phyloP scores from a whole-genome alignment of 2,113 vertebrate species.

The Cettia cetti region DNA sequence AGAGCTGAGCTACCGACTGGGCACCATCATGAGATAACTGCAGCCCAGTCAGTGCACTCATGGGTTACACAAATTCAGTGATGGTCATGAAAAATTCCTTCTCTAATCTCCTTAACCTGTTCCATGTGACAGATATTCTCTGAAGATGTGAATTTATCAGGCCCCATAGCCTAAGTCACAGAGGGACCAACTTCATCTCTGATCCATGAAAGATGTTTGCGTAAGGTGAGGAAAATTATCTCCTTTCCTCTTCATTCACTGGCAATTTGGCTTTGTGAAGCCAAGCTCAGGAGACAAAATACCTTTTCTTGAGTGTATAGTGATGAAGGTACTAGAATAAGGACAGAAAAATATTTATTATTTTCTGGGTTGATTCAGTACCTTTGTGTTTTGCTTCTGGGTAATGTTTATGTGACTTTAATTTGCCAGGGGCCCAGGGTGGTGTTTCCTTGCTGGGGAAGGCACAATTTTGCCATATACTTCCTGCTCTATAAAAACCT shows the following conservation, averaged over 20 bases:
- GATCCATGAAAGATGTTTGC: neutral
- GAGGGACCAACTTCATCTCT: neutral
- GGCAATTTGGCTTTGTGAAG: neutral
- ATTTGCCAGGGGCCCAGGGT: neutral
- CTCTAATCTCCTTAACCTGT: neutral
- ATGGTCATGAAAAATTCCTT: neutral
- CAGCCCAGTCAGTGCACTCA: rapidly evolving
- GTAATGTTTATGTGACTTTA: neutral
- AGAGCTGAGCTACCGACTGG: neutral
- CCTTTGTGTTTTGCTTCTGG: neutral
- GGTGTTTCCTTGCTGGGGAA: neutral
- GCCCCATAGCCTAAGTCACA: too few species aligned
- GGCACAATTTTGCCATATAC: neutral
- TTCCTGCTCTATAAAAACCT: neutral
- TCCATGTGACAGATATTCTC: neutral
- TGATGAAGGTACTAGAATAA: neutral
- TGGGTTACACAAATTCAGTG: neutral
- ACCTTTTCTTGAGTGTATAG: neutral
- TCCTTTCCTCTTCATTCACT: neutral
- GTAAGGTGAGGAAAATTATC: neutral
- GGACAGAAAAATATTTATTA: neutral
- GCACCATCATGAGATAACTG: neutral
- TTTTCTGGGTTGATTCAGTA: neutral
- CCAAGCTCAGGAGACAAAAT: neutral
- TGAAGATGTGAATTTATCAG: neutral